Conservation (phyloP, 2,113 vertebrate genomes). For the Salvelinus sp. region DNA sequence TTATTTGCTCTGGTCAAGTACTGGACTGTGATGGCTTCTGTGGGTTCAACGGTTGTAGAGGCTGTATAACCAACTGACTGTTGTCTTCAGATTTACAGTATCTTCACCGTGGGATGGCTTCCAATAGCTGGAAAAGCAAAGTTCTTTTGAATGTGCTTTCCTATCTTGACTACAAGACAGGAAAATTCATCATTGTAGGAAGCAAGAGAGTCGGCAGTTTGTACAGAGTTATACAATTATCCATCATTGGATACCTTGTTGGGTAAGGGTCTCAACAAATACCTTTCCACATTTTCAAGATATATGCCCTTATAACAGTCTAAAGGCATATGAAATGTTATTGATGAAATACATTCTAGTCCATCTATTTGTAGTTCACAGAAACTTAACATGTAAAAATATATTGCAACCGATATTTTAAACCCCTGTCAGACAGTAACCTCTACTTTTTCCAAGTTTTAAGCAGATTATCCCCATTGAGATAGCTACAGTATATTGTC, state of each 20-base stretch:
- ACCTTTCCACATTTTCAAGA: no score
- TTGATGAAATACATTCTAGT: no score
- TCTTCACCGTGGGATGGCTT: constrained; percentile 45
- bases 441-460: no score
- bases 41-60: no score
- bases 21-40: no score
- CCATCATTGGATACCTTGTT: constrained; percentile 84
- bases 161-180: constrained; percentile 86
- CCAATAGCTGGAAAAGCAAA: constrained; percentile 56
- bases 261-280: constrained; percentile 75
- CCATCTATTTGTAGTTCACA: no score
- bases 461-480: neutral
- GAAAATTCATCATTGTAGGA: constrained; percentile 85
- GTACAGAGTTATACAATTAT: constrained; percentile 82
- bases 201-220: constrained; percentile 89
- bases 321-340: no score
- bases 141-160: constrained; percentile 47
- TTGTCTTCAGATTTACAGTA: neutral
- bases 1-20: no score
- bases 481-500: neutral
- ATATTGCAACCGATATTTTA: no score
- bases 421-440: no score
- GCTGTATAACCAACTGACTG: neutral
- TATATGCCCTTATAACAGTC: no score
- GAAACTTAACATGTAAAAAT: no score